Conservation (phyloP, 1,140 invertebrate species). For the Choristoneura fumiferana region DNA sequence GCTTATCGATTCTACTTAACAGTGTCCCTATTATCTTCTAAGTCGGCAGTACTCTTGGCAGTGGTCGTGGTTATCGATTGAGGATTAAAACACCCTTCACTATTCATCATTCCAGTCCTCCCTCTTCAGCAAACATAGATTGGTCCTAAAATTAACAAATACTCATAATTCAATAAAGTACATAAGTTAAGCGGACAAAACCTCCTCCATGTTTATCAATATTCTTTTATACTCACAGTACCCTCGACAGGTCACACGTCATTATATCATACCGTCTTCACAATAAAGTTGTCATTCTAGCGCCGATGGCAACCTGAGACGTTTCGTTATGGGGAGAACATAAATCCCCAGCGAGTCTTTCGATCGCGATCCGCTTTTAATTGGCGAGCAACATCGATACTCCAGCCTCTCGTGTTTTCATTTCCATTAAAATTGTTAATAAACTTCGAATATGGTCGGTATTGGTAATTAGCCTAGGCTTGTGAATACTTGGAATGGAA, state of each 20-base stretch:
- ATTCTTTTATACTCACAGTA: conserved; percentile 5
- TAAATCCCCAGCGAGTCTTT: not conserved
- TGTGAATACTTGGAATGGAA: too few species aligned
- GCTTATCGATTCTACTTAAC: too few species aligned
- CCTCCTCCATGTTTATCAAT: not conserved
- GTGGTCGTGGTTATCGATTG: too few species aligned
- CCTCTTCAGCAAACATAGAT: too few species aligned
- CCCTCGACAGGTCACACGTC: not conserved
- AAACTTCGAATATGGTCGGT: conserved; percentile 16
- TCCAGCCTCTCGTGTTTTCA: not conserved
- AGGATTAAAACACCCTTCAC: too few species aligned
- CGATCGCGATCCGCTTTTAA: not conserved
- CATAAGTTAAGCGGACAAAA: not conserved
- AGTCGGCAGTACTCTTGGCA: too few species aligned
- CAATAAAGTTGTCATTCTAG: not conserved
- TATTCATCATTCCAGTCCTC: too few species aligned
- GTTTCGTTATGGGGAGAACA: not conserved
- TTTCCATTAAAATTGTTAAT: not conserved
- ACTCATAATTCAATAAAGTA: not conserved
- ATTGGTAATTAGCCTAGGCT: not conserved
- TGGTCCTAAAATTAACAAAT: too few species aligned
- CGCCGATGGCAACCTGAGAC: not conserved
- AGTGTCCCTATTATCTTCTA: too few species aligned
- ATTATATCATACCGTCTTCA: not conserved
- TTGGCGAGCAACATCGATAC: conserved; percentile 5